Evolutionary conservation across 2,888 invertebrate species (phyloP), one percentile per base, ranked within the genome.

Genomic region (Plutella xylostella): DNA sequence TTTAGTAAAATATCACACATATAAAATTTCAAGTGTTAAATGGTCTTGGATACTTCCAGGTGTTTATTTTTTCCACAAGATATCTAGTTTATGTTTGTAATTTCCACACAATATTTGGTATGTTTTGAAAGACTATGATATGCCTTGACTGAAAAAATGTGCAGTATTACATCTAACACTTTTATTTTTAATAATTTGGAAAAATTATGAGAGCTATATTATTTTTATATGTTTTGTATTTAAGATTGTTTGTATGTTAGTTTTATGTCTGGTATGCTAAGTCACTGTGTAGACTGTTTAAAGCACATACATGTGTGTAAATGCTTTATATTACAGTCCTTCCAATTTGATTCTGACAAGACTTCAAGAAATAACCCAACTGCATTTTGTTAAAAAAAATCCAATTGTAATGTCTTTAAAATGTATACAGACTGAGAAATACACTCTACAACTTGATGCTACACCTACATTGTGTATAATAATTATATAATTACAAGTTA

Each of bases 121-220:
- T n/a, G n/a, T n/a, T n/a, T n/a, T n/a, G n/a, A n/a, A n/a, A n/a
- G n/a, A n/a, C n/a, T n/a, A n/a, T n/a, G n/a, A n/a, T n/a, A n/a
- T n/a, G 30, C 31, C 70, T 74, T 71, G 80, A 80, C 80, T 83
- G 82, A 83, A 74, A 76, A 72, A 68, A 69, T 68, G 67, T 77
- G 76, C 82, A 83, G 82, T 82, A 82, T 83, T 83, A 83, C 74
- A 77, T 67, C 68, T 65, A 55, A 55, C 69, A 68, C 75, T 68
- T 67, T 66, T 68, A 63, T 72, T 77, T n/a, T n/a, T n/a, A n/a
- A 69, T 77, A 76, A 75, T 67, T 67, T 68, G 57, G 58, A 63
- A 66, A 62, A 38, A 54, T 67, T 72, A 58, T 68, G 67, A 72
- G 68, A 74, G 65, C 61, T 74, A 72, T 72, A 68, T 76, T 77